Evolutionary conservation across 2,888 invertebrate genomes (phyloP), one percentile per base, ranked within the genome.

Genomic region (Lithodes maja): DNA sequence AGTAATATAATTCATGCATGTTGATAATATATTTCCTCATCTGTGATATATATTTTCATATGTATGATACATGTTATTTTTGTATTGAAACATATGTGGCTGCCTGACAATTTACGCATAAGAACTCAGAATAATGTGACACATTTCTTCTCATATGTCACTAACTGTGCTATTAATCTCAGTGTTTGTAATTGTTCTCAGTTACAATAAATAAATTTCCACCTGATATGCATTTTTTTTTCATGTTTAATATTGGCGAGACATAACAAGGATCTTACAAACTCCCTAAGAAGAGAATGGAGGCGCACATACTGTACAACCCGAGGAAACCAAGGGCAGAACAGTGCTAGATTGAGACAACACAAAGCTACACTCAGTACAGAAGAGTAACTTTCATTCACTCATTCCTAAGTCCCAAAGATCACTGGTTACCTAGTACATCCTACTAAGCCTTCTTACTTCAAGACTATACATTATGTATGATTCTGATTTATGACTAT

Each of bases 1-100:
- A 71, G 71, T 71, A 71, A 71, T 71, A 71, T n/a, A 71, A 69
- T 82, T 82, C 82, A 82, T 82, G 69, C 82, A 82, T 82, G 52
- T 68, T n/a, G 82, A 82, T 82, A 69, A 69, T 82, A 82, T 82
- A 82, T 82, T 82, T 82, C 82, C 82, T 52, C 69, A 69, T 82
- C 82, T 82, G 82, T 82, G 82, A 82, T 82, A 82, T 82, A 82
- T 82, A 82, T 82, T 82, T 82, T 82, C 82, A 82, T 82, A 82
- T 82, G 82, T 82, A 82, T 82, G 82, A 82, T 82, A 69, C 9
- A 69, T 82, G 82, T 69, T 82, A 82, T 82, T 69, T 50, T 82
- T 82, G 82, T 82, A 68, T 82, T 71, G 71, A 12, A 71, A 71
- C 15, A 71, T n/a, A 71, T 71, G 71, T 71, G 71, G 71, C 71